Evolutionary conservation across 2,888 invertebrate species (phyloP), one percentile per base, ranked within the genome.

Genomic region (Leptopilina myrica): DNA sequence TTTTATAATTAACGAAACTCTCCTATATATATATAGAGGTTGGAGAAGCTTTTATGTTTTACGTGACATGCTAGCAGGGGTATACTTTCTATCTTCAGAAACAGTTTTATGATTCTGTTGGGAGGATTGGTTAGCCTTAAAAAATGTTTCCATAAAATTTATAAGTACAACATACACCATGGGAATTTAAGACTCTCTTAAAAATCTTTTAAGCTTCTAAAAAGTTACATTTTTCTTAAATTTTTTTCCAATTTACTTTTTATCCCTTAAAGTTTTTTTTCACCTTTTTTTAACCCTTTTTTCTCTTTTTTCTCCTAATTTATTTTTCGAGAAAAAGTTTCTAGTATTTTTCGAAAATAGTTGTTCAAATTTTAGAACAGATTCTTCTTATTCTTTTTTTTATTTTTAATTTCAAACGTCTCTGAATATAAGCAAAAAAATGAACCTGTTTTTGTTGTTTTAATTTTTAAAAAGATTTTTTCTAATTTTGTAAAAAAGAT

Each of bases 1-100:
- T 73, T 73, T 53, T 73, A 73, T 73, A 56, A 73, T 73, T 73
- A 73, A 73, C 53, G 69, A 26, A 33, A 8, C 69, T 26, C 69
- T 56, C 33, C 4, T 33, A 20, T 20, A 20, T 20, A 20, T 20
- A 56, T 26, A 33, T 33, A 33, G 33, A 33, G 69, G 20, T 53
- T 20, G 33, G 33, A 33, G 33, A 33, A 5, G 53, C 33, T 69
- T 73, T 73, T 73, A 56, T 53, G 69, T 73, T 56, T 33, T 73
- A 73, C 69, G 69, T 73, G 69, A 73, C 53, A 26, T 73, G 33
- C 53, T n/a, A 73, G 49, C 69, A 33, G 53, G 53, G 69, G 33
- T 33, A 33, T 53, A 73, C n/a, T 73, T 73, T 73, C n/a, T 73
- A 73, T 73, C 69, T 33, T 26, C 69, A 73, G 69, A 73, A 69